These are phyloP conservation scores for Puffinus mauretanicus DNA, from an alignment of 2,113 vertebrate genomes.

Conservation along the genomic window DNA sequence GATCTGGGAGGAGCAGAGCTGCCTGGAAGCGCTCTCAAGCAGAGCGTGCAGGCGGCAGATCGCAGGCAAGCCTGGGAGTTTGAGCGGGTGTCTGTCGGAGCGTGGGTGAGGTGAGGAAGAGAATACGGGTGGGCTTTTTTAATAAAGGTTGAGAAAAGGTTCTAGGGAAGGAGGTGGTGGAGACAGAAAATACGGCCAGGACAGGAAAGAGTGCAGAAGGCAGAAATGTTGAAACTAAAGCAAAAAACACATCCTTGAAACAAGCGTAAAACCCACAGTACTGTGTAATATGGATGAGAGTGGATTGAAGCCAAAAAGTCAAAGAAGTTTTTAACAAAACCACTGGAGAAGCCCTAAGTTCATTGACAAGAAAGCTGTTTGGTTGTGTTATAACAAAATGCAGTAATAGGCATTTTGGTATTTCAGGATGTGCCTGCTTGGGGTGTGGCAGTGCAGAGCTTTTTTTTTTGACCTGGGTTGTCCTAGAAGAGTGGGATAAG, in stretches of 20 bases:
- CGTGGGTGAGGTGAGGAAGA: neutral
- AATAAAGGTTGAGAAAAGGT: neutral
- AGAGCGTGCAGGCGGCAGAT: neutral
- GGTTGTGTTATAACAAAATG: neutral
- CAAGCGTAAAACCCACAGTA: neutral
- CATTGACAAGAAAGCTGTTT: neutral
- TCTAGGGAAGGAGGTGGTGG: neutral
- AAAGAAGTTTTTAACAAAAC: neutral
- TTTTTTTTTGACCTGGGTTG: neutral
- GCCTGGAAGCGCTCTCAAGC: neutral
- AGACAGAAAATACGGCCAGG: neutral
- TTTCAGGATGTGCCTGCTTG: neutral
- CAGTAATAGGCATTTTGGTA: neutral
- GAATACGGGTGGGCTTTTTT: neutral
- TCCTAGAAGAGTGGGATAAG: neutral
- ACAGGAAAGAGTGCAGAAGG: neutral
- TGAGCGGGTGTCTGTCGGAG: accelerated
- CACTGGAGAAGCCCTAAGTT: neutral
- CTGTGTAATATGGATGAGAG: neutral
- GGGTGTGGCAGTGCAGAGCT: neutral
- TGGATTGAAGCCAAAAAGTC: neutral
- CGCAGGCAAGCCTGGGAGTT: neutral
- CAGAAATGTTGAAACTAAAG: neutral
- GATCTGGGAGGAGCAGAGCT: neutral
- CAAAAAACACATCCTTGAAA: neutral